A percentile compares a stretch with the other conserved stretches of the same genome.
These are phyloP conservation scores for Antechinus stuartii DNA, from an alignment of 2,113 vertebrate genomes.

Conservation along the genomic window DNA sequence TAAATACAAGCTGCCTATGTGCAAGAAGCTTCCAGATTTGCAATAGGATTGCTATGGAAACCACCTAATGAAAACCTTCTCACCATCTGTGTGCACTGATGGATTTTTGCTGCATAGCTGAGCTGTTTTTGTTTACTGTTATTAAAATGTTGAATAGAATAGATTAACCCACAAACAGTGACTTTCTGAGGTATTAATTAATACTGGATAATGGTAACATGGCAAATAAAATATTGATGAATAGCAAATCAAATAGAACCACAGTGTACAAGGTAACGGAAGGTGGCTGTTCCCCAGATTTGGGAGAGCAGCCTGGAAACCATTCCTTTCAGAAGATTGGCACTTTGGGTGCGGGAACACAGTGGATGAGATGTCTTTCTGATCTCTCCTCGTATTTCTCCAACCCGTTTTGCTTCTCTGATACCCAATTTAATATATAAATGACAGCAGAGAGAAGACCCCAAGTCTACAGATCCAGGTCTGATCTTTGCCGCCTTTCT, in stretches of 20 bases:
- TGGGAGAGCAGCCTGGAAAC: conserved; percentile 59
- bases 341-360: conserved; percentile 68
- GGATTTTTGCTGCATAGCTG: conserved; percentile 84
- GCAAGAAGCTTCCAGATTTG: conserved; percentile 89
- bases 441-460: neutral
- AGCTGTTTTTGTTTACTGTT: conserved; percentile 89
- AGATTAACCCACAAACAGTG: conserved; percentile 79
- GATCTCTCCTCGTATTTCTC: conserved; percentile 57
- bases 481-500: conserved; percentile 45
- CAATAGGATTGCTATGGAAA: conserved; percentile 91
- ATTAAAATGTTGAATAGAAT: conserved; percentile 83
- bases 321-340: conserved; percentile 68
- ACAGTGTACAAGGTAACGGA: conserved; percentile 31
- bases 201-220: conserved; percentile 69
- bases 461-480: neutral
- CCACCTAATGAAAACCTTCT: conserved; percentile 88
- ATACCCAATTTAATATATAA: conserved; percentile 32
- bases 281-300: conserved; percentile 61
- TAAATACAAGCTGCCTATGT: conserved; percentile 92
- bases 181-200: conserved; percentile 83
- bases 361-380: conserved; percentile 29
- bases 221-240: conserved; percentile 74
- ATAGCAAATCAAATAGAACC: conserved; percentile 71
- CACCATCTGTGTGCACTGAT: conserved; percentile 89
- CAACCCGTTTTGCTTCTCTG: conserved; percentile 1